Evolutionary conservation across 2,888 invertebrate genomes (phyloP), one percentile per base, ranked within the genome.

Genomic region (Idaea dimidiata): DNA sequence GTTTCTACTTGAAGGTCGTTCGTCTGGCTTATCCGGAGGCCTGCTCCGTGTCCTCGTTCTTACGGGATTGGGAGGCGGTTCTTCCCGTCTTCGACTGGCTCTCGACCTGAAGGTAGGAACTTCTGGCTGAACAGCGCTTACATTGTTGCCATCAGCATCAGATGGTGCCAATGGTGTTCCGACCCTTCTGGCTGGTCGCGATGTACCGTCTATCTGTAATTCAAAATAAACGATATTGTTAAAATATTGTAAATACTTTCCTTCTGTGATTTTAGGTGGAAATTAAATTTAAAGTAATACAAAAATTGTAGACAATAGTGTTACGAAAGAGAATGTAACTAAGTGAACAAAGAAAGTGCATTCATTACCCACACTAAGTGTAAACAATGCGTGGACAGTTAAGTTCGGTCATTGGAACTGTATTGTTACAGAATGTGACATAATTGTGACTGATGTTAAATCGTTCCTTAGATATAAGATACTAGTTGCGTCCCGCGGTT

Each of bases 131-230:
- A 75, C 81, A 59, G 76, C 73, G 70, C 75, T 79, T 61, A 76
- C 67, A 66, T 66, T 77, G 63, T 75, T 81, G 57, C 65, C 72
- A 32, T 86, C 86, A 43, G 78, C 67, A 66, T 75, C 75, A 67
- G 80, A 69, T 68, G 78, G 76, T 62, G 72, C 70, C 67, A 79
- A 69, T 67, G 78, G 76, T 62, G 73, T 70, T 74, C 80, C 72
- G 63, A 83, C 75, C 74, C 89, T 82, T 76, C 89, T 84, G 67
- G 87, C 81, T 62, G 74, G 77, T 67, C 89, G 81, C 58, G 80
- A 69, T 16, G 74, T 77, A 67, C 84, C 82, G 74, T 90, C 88
- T 66, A 76, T 87, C 92, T 92, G 88, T 5, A 87, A 88, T 62
- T 54, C 63, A 65, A 59, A 58, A 62, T 66, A 57, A 53, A 17